Conservation (phyloP, 1,140 invertebrate genomes). For the Proctacanthus coquilletti region DNA sequence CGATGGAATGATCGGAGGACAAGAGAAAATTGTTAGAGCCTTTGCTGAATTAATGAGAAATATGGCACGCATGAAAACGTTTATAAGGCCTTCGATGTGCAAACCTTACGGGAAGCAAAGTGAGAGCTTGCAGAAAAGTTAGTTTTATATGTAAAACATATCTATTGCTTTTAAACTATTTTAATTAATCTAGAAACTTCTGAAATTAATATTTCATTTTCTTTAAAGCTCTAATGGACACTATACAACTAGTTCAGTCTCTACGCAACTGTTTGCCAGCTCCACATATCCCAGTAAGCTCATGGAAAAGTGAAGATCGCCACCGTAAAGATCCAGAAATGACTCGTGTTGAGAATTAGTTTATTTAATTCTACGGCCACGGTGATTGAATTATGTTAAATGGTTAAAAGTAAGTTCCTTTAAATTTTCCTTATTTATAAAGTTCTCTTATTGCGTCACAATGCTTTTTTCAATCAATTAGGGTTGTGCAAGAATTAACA, state of each 20-base stretch:
- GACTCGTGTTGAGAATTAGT: not conserved
- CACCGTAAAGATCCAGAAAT: not conserved
- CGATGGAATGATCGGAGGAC: conserved; percentile 36
- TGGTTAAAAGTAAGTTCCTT: no score
- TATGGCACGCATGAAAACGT: conserved; percentile 70
- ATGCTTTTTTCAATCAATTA: no score
- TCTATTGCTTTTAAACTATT: no score
- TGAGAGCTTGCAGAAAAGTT: conserved; percentile 73
- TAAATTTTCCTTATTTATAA: no score
- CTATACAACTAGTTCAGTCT: conserved; percentile 69
- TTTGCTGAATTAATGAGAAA: conserved; percentile 73
- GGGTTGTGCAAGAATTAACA: no score
- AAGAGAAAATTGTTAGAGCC: conserved; percentile 64
- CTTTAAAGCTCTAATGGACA: conserved; percentile 56
- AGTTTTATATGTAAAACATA: no score
- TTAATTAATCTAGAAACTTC: conserved; percentile 1
- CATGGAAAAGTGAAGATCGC: conserved; percentile 71
- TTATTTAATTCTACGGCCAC: no score
- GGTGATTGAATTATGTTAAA: no score
- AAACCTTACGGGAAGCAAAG: conserved; percentile 79
- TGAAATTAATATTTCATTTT: not conserved
- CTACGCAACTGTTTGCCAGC: conserved; percentile 66
- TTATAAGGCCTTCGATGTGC: conserved; percentile 69
- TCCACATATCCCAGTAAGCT: conserved; percentile 69
- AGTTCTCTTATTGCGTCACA: no score